Base-by-base conservation (phyloP, 2,113 vertebrate species). In the Sterna hirundo region DNA sequence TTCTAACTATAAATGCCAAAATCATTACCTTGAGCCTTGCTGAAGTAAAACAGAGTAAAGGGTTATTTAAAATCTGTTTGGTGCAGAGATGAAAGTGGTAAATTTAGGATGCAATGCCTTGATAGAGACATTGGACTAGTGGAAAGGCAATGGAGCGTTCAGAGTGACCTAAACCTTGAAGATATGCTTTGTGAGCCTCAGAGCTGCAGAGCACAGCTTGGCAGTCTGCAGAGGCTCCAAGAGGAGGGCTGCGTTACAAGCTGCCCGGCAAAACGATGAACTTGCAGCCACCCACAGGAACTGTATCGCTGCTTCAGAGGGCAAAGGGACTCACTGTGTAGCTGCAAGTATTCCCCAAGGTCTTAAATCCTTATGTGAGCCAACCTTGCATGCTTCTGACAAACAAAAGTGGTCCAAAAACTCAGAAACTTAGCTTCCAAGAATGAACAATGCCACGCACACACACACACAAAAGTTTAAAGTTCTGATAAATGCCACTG, bases 361-460 rank as follows among this genome's bases (percentile, higher is more conserved):
- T 38, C 40, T 34, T 29, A 40, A 69, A 77, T 22, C 54, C 34
- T 57, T 34, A 32, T 0, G 0, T 4, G 12, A 2, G 25, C 11
- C 85, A 69, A 21, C 19, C 14, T 46, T 11, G 1, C 9, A 0
- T 8, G 15, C 36, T 92, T 76, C 75, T 72, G 79, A 34, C n/a
- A 72, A 40, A 57, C 8, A 34, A n/a, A 74, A 60, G 44, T 7
- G 2, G n/a, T 44, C 22, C 69, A 21, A 49, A 21, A 40, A 68
- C 88, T 23, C 38, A 78, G 38, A 78, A 87, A 46, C 22, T 25
- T 40, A 91, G 29, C 8, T 21, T 74, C 42, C 29, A 36, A 52
- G 54, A 65, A 68, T 5, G 9, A 76, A 4, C 13, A 46, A 26
- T 5, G 6, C 5, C n/a, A 52, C 18, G 13, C 4, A 25, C 15